A percentile compares a stretch with the other conserved stretches of the same genome.
These are phyloP conservation scores for Formica selysi DNA, from an alignment of 1,140 invertebrate genomes.

Conservation along the genomic window DNA sequence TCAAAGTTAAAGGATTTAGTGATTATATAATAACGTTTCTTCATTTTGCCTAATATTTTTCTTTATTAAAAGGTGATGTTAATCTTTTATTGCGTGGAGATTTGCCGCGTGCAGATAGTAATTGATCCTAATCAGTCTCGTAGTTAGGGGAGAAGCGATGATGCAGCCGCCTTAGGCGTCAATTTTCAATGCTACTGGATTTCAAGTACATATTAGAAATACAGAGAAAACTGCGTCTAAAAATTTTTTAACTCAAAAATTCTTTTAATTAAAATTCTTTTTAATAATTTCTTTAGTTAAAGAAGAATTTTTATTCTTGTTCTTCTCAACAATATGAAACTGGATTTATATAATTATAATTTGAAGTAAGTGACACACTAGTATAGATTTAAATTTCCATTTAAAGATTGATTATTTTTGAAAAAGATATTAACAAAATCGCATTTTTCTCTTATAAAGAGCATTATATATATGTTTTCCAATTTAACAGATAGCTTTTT, in stretches of 20 bases:
- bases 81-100: slow-evolving; percentile 24
- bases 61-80: background rate
- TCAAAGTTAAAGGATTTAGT: background rate
- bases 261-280: background rate
- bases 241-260: too few species aligned
- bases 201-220: background rate
- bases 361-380: background rate
- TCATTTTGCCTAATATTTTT: background rate
- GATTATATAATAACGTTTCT: background rate
- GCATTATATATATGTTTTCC: background rate
- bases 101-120: slow-evolving; percentile 15
- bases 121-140: slow-evolving; percentile 20
- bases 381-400: background rate
- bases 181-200: background rate
- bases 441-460: background rate
- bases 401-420: background rate
- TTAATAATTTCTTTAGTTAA: background rate
- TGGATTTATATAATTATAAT: background rate
- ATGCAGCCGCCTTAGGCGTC: background rate
- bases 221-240: background rate
- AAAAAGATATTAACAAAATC: background rate
- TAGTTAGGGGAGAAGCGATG: background rate
- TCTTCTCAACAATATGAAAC: background rate
- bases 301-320: background rate
- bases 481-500: background rate